A percentile compares a stretch with the other conserved stretches of the same genome.
These are phyloP conservation scores for Corythornis madagascariensis DNA, from an alignment of 2,113 vertebrate genomes.

Conservation along the genomic window DNA sequence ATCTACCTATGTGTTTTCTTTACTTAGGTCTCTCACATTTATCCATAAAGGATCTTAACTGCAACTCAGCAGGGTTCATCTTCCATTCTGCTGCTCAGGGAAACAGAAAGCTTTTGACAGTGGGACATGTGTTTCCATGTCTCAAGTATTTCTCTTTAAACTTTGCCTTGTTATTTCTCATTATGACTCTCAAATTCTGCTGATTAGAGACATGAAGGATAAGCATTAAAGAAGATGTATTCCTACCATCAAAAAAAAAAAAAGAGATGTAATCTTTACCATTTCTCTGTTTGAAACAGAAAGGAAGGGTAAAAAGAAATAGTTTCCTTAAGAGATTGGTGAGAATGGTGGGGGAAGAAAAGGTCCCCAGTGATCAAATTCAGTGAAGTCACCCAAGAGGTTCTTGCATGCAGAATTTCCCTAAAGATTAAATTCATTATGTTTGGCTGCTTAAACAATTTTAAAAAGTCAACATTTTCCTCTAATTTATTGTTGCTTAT, in stretches of 20 bases:
- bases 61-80: background rate
- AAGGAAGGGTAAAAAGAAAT: background rate
- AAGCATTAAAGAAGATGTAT: slow-evolving; percentile 39
- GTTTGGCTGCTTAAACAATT: background rate
- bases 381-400: background rate
- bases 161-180: slow-evolving; percentile 11
- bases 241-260: slow-evolving; percentile 25
- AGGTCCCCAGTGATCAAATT: background rate
- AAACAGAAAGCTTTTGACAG: background rate
- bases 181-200: slow-evolving; percentile 19
- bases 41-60: background rate
- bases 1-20: background rate
- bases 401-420: background rate
- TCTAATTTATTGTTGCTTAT: background rate
- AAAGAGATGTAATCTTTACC: background rate
- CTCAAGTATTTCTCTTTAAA: background rate
- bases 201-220: slow-evolving; percentile 48
- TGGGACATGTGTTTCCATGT: background rate
- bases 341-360: background rate
- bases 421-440: background rate
- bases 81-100: background rate
- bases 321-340: background rate
- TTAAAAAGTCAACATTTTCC: background rate
- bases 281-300: background rate
- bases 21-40: background rate